These are phyloP conservation scores for Latrodectus elegans DNA, from an alignment of 2,888 invertebrate species.

Conservation along the genomic window DNA sequence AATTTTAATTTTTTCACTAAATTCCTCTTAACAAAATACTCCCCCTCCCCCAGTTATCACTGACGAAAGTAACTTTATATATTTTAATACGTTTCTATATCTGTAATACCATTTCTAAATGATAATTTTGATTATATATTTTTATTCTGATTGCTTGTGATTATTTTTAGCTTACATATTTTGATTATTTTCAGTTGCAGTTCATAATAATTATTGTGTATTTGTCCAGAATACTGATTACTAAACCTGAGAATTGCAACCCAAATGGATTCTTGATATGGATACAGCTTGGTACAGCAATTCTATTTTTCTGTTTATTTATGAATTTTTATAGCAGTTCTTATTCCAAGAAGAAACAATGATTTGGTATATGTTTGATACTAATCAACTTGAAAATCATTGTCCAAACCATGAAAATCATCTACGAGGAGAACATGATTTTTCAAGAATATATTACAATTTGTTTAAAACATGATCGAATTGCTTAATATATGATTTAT, in stretches of 20 bases:
- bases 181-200: slow-evolving; percentile 23
- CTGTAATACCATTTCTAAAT: too few relatives aligned
- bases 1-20: too few relatives aligned
- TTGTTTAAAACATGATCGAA: background rate
- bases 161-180: too few relatives aligned
- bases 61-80: too few relatives aligned
- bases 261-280: background rate
- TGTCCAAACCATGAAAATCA: too few relatives aligned
- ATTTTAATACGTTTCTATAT: too few relatives aligned
- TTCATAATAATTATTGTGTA: slow-evolving; percentile 14
- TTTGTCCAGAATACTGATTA: background rate
- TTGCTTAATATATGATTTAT: too few relatives aligned
- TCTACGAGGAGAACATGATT: background rate
- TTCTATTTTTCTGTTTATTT: slow-evolving; percentile 41
- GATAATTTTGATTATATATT: too few relatives aligned
- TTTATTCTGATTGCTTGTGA: too few relatives aligned
- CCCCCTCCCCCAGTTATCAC: too few relatives aligned
- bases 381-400: background rate
- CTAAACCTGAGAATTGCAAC: slow-evolving; percentile 17
- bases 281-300: slow-evolving; percentile 21
- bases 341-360: slow-evolving; percentile 1
- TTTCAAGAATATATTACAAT: background rate
- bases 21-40: too few relatives aligned
- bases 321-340: slow-evolving; percentile 23
- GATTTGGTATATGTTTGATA: background rate